A percentile compares a stretch with the other conserved stretches of the same genome.
phyloP scores from a whole-genome alignment of 2,113 vertebrate species.

The Coryphaenoides rupestris region DNA sequence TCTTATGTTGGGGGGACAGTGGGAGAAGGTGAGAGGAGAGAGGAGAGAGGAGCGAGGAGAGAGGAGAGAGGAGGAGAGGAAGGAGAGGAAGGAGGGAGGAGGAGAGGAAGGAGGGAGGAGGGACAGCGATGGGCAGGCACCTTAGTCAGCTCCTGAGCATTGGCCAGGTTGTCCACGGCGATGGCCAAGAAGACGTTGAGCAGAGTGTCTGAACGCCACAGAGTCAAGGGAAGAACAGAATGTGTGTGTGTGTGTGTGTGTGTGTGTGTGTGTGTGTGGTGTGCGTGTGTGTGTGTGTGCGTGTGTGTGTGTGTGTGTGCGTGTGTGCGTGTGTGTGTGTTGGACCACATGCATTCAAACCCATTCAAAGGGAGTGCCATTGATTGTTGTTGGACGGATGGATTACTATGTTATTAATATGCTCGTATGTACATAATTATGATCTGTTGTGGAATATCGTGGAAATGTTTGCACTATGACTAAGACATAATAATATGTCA shows the following conservation, averaged over 20 bases:
- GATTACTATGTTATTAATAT: no score
- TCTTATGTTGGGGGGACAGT: neutral
- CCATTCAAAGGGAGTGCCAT: neutral
- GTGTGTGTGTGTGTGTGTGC: neutral
- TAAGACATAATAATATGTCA: no score
- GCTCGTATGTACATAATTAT: no score
- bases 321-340: neutral
- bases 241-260: neutral
- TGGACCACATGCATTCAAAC: neutral
- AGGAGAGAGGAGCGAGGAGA: neutral
- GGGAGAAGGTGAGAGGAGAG: neutral
- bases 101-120: neutral
- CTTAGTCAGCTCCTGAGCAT: slow-evolving; percentile 90
- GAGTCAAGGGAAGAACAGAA: slow-evolving; percentile 49
- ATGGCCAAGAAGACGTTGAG: slow-evolving; percentile 95
- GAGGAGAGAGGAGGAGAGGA: neutral
- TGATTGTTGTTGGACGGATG: no score
- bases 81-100: neutral
- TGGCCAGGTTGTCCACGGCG: slow-evolving; percentile 92
- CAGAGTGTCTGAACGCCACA: slow-evolving; percentile 79
- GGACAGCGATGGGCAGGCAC: slow-evolving; percentile 50
- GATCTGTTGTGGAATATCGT: no score
- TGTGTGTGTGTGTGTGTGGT: neutral
- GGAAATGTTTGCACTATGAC: no score
- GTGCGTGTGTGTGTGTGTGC: neutral